Base-by-base conservation (phyloP, 2,113 vertebrate species). In the Crotalus horridus region DNA sequence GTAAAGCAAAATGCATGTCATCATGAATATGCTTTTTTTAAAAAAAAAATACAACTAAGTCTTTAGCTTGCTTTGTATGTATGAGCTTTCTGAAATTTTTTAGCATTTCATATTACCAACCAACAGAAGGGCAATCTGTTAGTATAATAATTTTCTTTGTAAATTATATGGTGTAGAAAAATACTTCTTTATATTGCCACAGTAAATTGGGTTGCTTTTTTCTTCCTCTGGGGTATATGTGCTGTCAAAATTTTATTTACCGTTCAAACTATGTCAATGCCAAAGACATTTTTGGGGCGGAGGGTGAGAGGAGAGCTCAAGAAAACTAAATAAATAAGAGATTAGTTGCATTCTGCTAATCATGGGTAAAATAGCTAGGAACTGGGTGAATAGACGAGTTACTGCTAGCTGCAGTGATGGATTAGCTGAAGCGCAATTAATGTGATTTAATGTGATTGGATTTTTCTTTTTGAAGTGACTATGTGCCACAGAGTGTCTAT, bases 371-470 rank as follows among this genome's bases (percentile, higher is more conserved):
- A 94, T 6, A 91, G 51, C 64, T 59, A 12, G 94, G 86, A 48
- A 58, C 12, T 93, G 95, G 61, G 94, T 96, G 48, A 94, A 9
- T 24, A 93, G 87, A 89, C 56, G 94, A 90, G 92, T 69, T 61
- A 90, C 46, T 81, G 88, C 87, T 94, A 94, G 92, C 86, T 95
- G 90, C 96, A 96, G 93, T 93, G 92, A 95, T 96, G 91, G 92
- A 93, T 95, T 96, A 95, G 95, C 94, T 96, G 94, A 59, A 96
- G 93, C 89, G 96, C 91, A 97, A 94, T 91, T 95, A 97, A 96
- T 94, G 93, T 95, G 94, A 96, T 94, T 81, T 94, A 94, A 95
- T 91, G 6, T 94, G 12, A 53, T 95, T 95, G 91, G 29, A 91
- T 95, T 95, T 97, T 94, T 26, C 51, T 95, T 94, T 96, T 91